Percentiles rank a stretch among this genome's conserved stretches.
Evolutionary conservation across 2,888 invertebrate genomes (phyloP).

Genomic region (Harpalus rufipes): DNA sequence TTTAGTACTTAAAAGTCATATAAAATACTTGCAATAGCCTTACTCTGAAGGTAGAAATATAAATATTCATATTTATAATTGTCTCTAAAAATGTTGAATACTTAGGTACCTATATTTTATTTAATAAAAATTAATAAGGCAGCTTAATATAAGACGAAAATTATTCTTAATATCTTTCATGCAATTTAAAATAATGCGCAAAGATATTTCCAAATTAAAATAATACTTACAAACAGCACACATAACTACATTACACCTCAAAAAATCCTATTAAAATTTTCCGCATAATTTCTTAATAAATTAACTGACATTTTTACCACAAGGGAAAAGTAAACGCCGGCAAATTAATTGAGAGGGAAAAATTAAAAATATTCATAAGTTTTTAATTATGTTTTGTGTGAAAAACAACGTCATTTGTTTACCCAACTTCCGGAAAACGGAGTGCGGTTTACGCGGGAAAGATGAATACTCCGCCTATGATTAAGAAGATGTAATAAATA

Average conservation of each 20-base stretch:
- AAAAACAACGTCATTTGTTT: conserved; percentile 64
- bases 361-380: conserved; percentile 62
- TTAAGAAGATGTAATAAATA: conserved; percentile 74
- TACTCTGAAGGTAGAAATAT: too few species aligned
- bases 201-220: conserved; percentile 17
- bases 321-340: conserved; percentile 35
- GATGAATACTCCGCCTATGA: conserved; percentile 71
- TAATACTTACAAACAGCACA: conserved; percentile 1
- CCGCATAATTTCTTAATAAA: conserved; percentile 13
- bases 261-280: background rate
- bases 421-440: conserved; percentile 50
- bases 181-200: background rate
- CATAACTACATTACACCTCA: conserved; percentile 11
- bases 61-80: too few species aligned
- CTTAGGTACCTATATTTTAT: too few species aligned
- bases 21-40: too few species aligned
- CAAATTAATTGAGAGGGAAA: conserved; percentile 58
- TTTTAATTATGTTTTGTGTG: conserved; percentile 61
- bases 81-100: too few species aligned
- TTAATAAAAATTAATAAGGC: background rate
- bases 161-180: background rate
- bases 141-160: background rate
- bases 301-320: background rate
- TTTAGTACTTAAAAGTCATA: too few species aligned
- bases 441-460: conserved; percentile 1